A percentile compares a stretch with the other conserved stretches of the same genome.
These are phyloP conservation scores for Stomatorhinus ivindoensis DNA, from an alignment of 2,113 vertebrate genomes.

Conservation along the genomic window DNA sequence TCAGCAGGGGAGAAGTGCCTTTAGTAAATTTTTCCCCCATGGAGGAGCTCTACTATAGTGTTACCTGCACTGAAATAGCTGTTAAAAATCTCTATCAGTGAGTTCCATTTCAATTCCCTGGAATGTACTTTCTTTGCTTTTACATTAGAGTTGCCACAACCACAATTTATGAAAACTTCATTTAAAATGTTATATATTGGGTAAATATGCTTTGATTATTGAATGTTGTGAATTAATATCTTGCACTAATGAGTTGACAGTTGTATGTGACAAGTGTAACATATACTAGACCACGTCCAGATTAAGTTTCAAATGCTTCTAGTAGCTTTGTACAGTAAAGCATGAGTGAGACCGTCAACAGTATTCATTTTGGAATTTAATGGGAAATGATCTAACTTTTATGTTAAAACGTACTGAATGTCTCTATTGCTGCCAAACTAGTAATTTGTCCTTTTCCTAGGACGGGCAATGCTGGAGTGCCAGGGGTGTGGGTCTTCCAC, in stretches of 20 bases:
- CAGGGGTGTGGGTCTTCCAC: slow-evolving; percentile 87
- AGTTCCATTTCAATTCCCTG: slow-evolving; percentile 33
- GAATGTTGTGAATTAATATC: not conserved
- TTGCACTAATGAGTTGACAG: not conserved
- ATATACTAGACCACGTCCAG: not conserved
- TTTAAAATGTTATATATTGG: not conserved
- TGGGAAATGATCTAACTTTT: not conserved
- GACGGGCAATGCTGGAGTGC: slow-evolving; percentile 71
- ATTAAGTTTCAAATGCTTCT: not conserved
- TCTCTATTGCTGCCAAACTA: not conserved
- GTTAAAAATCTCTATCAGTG: slow-evolving; percentile 82
- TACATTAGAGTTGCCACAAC: not conserved
- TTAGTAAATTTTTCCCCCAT: slow-evolving; percentile 52
- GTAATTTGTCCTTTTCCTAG: slow-evolving; percentile 48
- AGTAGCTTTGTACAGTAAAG: not conserved
- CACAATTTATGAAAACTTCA: not conserved
- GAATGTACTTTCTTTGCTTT: not conserved
- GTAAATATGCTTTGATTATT: not conserved
- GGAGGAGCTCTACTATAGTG: slow-evolving; percentile 73
- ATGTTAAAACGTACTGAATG: not conserved
- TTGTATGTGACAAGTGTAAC: not conserved
- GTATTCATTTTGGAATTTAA: not conserved
- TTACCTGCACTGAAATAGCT: slow-evolving; percentile 72
- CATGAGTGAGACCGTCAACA: not conserved
- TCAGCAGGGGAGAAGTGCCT: slow-evolving; percentile 75